Base-by-base conservation (phyloP, 2,888 invertebrate species). In the Drosophila yooni region DNA sequence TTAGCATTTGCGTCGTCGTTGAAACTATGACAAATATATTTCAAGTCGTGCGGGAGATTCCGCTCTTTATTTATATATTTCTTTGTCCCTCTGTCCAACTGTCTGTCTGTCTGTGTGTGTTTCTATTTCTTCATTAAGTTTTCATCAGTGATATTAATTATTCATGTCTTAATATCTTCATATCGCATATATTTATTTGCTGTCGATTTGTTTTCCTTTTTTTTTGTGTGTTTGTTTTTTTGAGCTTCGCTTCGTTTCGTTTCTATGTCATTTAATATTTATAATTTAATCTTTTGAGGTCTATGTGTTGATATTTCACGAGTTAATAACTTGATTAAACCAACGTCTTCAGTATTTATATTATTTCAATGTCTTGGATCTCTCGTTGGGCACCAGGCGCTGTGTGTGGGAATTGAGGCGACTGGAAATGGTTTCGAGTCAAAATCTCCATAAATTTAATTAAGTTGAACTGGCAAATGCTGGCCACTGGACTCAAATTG, bases 11-110 rank as follows among this genome's bases (percentile, higher is more conserved):
- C 72, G 74, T 70, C 67, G 58, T 63, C 52, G 79, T 71, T 67
- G 76, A 84, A 86, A 89, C 91, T 88, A 88, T 91, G 91, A 91
- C 91, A 91, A 91, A 91, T 91, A 86, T 84, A 84, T 88, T 88
- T 91, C 76, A 78, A 83, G 76, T 83, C 71, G 76, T 52, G 74
- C 46, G 56, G 76, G 72, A 86, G 79, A 87, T 79, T 84, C 79
- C 79, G 72, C 77, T 78, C 66, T 69, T 82, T 77, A 76, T 76
- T 80, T 74, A 74, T 74, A 50, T 75, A 54, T 80, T 29, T 58
- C 70, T 25, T 56, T 52, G 27, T 46, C 8, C 43, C 13, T 29
- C 25, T 40, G 10, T 54, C 53, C 29, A 18, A 52, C 18, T 56
- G 51, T 58, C 53, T 40, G 13, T 18, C 52, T 64, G 52, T 68